Conservation (phyloP, 2,888 invertebrate species). For the Silvanus unidentatus region DNA sequence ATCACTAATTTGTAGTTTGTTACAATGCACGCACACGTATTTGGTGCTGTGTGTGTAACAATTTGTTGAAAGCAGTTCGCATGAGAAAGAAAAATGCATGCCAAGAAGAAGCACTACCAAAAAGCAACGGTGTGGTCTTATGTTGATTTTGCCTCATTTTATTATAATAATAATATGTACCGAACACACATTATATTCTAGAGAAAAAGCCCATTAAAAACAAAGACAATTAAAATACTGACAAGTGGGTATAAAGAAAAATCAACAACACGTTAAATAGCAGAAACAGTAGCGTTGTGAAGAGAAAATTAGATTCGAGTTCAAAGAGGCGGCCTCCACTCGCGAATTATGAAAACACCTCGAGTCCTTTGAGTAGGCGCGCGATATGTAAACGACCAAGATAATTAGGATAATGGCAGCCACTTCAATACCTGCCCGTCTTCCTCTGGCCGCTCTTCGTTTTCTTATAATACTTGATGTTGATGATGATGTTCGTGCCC, state of each 20-base stretch:
- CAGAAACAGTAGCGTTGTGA: slow-evolving; percentile 28
- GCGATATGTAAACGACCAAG: slow-evolving; percentile 48
- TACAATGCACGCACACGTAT: no score
- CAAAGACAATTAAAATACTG: slow-evolving; percentile 23
- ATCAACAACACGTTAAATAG: slow-evolving; percentile 34
- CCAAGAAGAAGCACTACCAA: no score
- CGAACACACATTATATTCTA: slow-evolving; percentile 24
- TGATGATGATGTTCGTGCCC: slow-evolving; percentile 18
- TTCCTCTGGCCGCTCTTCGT: not conserved
- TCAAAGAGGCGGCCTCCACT: slow-evolving; percentile 43
- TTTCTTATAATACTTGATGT: not conserved
- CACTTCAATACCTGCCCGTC: slow-evolving; percentile 41
- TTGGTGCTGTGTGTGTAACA: no score
- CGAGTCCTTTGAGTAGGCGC: slow-evolving; percentile 44
- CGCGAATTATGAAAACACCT: slow-evolving; percentile 48
- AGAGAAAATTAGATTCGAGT: slow-evolving; percentile 47
- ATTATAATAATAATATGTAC: slow-evolving; percentile 22
- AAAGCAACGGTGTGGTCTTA: no score
- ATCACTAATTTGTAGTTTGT: no score
- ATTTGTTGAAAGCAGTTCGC: no score
- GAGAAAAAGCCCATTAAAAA: slow-evolving; percentile 17
- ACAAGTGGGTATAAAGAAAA: slow-evolving; percentile 28
- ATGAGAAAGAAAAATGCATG: no score
- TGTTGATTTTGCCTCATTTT: no score
- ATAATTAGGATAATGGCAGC: slow-evolving; percentile 49